Evolutionary conservation across 2,888 invertebrate species (phyloP), one percentile per base, ranked within the genome.

Genomic region (Agriopis marginaria): DNA sequence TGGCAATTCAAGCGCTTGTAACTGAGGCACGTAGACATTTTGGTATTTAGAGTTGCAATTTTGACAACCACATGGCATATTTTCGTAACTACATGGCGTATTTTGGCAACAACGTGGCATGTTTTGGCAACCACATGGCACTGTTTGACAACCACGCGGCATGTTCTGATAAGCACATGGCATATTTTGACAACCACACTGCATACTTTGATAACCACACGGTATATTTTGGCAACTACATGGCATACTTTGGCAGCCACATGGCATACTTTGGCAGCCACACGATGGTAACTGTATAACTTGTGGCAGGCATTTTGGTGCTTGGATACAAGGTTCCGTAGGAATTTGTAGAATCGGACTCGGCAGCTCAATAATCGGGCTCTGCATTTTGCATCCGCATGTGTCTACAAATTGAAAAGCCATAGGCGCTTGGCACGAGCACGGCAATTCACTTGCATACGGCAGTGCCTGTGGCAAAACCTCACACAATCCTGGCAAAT

Each of bases 81-180:
- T 68, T 50, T 67, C 67, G 23, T 64, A 73, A 40, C 63, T 60
- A 23, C 63, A 70, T 44, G 47, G 56, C 11, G 65, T 14, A n/a
- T 23, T 63, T 44, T 66, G 71, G 11, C 73, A 74, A 9, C 58
- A 50, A 51, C 67, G 67, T 3, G 68, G 60, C 23, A 32, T 39
- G 11, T 1, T 62, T 39, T 47, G 23, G 39, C 45, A 63, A 7
- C 44, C 12, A 17, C 54, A 63, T 45, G 63, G 39, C 39, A 39
- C 10, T 11, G 0, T 44, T 40, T 50, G 61, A 7, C 40, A 61
- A 9, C 14, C 17, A 47, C 47, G 47, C 6, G 32, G 47, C n/a
- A 32, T 11, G 7, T 32, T n/a, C n/a, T n/a, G n/a, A n/a, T n/a
- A 60, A 14, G 39, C n/a, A 10, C 60, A 40, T 39, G 60, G 39